These are phyloP conservation scores for Ormyrus rosae DNA, from an alignment of 2,888 invertebrate species.

Conservation along the genomic window DNA sequence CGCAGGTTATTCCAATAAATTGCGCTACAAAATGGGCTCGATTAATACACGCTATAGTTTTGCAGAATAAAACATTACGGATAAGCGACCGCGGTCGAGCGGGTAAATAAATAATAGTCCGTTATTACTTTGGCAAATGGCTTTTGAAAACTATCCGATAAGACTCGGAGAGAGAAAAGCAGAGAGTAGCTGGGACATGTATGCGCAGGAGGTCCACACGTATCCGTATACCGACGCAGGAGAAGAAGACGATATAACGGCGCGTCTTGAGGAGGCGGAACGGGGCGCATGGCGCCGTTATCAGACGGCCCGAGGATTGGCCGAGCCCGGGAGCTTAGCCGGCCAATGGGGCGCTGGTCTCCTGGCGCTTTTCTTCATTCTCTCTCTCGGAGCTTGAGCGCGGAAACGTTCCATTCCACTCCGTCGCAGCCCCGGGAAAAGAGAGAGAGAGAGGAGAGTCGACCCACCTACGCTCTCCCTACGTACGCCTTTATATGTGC, in stretches of 20 bases:
- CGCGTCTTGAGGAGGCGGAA: slow-evolving; percentile 74
- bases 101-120: too few relatives aligned
- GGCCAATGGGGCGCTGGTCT: slow-evolving; percentile 73
- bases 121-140: too few relatives aligned
- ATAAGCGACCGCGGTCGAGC: too few relatives aligned
- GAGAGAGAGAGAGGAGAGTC: slow-evolving; percentile 10
- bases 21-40: not conserved
- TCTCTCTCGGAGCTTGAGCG: slow-evolving; percentile 40
- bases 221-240: not conserved
- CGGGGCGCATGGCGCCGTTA: slow-evolving; percentile 72
- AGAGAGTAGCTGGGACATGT: not conserved
- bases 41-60: not conserved
- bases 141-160: too few relatives aligned
- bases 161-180: too few relatives aligned
- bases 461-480: slow-evolving; percentile 39
- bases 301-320: slow-evolving; percentile 72
- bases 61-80: too few relatives aligned
- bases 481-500: slow-evolving; percentile 7
- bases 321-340: slow-evolving; percentile 64
- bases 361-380: slow-evolving; percentile 71
- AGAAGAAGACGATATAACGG: slow-evolving; percentile 32
- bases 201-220: not conserved
- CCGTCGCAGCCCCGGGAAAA: slow-evolving; percentile 11
- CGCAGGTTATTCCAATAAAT: not conserved
- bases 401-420: slow-evolving; percentile 12